phyloP scores from a whole-genome alignment of 1,140 invertebrate genomes.

The Zaprionus tsacasi region DNA sequence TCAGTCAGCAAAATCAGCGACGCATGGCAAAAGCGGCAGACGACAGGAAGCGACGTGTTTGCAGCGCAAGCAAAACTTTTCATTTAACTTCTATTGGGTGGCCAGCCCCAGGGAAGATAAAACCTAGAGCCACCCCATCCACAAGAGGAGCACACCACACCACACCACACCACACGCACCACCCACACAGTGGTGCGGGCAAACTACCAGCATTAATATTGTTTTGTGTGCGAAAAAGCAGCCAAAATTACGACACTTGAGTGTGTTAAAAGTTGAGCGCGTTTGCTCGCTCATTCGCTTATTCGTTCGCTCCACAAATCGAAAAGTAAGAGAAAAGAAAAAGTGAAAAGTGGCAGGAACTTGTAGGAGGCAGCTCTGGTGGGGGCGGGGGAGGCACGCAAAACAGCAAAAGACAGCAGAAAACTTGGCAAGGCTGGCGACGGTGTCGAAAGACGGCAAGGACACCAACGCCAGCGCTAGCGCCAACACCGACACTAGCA shows the following conservation, averaged over 20 bases:
- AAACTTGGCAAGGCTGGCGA: conserved; percentile 67
- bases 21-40: conserved; percentile 68
- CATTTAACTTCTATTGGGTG: conserved; percentile 72
- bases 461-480: conserved; percentile 2
- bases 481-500: not conserved
- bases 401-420: conserved; percentile 81
- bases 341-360: conserved; percentile 77
- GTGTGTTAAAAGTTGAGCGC: conserved; percentile 82
- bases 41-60: conserved; percentile 79
- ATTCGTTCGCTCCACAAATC: conserved; percentile 53
- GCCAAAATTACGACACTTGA: conserved; percentile 82
- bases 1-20: conserved; percentile 74
- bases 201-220: conserved; percentile 81
- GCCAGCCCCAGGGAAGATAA: conserved; percentile 12
- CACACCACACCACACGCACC: not conserved
- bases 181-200: not conserved
- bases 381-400: conserved; percentile 44
- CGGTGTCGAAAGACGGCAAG: conserved; percentile 69
- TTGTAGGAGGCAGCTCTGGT: conserved; percentile 34
- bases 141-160: conserved; percentile 13
- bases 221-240: conserved; percentile 82
- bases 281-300: conserved; percentile 47
- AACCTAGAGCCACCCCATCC: conserved; percentile 6
- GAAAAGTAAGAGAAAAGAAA: conserved; percentile 72
- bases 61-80: conserved; percentile 80